These are phyloP conservation scores for Geotrupes spiniger DNA, from an alignment of 2,888 invertebrate species.

Conservation along the genomic window DNA sequence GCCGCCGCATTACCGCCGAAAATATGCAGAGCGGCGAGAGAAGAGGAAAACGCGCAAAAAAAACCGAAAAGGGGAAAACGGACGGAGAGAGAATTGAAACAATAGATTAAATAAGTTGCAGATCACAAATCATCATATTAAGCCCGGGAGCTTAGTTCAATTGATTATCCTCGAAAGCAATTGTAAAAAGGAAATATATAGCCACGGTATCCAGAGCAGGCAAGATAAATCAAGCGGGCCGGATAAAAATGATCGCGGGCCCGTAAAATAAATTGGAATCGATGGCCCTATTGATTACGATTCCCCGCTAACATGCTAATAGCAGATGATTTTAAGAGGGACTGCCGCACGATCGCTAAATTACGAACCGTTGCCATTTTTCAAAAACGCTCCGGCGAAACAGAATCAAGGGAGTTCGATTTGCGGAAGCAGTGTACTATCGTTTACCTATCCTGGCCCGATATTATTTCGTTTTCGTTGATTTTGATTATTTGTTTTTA, in stretches of 20 bases:
- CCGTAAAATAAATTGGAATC: conserved; percentile 42
- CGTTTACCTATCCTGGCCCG: too few species aligned
- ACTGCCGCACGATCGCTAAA: conserved; percentile 11
- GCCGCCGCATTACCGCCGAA: too few species aligned
- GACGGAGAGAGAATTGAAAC: conserved; percentile 13
- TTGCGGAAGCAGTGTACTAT: too few species aligned
- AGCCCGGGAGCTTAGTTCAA: conserved; percentile 30
- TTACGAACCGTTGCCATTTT: conserved; percentile 17
- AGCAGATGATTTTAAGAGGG: conserved; percentile 20
- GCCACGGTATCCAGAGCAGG: conserved; percentile 41
- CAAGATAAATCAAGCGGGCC: conserved; percentile 40
- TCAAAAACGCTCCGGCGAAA: conserved; percentile 4
- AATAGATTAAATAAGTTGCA: conserved; percentile 21
- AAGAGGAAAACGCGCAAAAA: too few species aligned
- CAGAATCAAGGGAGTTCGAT: too few species aligned
- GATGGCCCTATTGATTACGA: conserved; percentile 41
- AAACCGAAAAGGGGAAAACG: not conserved
- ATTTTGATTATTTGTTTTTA: too few species aligned
- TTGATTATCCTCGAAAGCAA: conserved; percentile 40
- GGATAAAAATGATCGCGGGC: conserved; percentile 44
- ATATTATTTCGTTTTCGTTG: too few species aligned
- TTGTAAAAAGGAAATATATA: conserved; percentile 43
- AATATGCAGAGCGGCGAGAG: too few species aligned
- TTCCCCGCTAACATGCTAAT: conserved; percentile 38
- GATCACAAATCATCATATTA: conserved; percentile 37